These are phyloP conservation scores for Phyllopteryx taeniolatus DNA, from an alignment of 2,113 vertebrate species.

Conservation along the genomic window DNA sequence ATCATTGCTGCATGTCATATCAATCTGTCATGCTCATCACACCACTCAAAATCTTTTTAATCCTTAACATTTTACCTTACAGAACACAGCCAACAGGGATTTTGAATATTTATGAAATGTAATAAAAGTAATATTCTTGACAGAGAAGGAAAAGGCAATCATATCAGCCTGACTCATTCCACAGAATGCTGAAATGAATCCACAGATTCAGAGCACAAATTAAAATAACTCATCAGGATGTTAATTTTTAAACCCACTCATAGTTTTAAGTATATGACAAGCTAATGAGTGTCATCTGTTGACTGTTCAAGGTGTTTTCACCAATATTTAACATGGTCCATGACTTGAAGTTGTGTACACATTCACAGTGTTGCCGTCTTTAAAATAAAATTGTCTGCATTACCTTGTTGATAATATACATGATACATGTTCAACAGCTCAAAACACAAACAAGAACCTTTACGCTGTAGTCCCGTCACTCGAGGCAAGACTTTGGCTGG, in stretches of 20 bases:
- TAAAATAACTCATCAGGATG: conserved; percentile 43
- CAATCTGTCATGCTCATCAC: neutral
- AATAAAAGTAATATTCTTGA: conserved; percentile 45
- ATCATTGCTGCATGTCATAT: neutral
- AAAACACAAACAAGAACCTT: conserved; percentile 2
- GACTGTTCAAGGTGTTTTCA: conserved; percentile 1
- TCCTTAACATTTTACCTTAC: neutral
- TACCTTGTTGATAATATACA: neutral
- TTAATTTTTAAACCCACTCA: conserved; percentile 27
- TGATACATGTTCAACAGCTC: neutral
- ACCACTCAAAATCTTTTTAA: neutral
- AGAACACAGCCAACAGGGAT: conserved; percentile 21
- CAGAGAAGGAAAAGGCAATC: conserved; percentile 43
- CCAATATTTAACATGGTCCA: neutral
- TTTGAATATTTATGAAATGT: conserved; percentile 54
- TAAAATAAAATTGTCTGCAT: neutral
- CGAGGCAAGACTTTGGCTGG: conserved; percentile 2
- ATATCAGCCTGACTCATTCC: conserved; percentile 39
- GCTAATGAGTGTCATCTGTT: neutral
- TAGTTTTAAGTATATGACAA: neutral
- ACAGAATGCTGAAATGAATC: conserved; percentile 48
- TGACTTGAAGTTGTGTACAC: neutral
- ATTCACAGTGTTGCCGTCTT: neutral
- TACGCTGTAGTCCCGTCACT: conserved; percentile 6
- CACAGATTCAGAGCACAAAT: conserved; percentile 43